Percentiles rank a stretch among this genome's conserved stretches.
Evolutionary conservation across 2,797 vertebrate species (phyloP).

Genomic region (Paedocypris micromegethes): DNA sequence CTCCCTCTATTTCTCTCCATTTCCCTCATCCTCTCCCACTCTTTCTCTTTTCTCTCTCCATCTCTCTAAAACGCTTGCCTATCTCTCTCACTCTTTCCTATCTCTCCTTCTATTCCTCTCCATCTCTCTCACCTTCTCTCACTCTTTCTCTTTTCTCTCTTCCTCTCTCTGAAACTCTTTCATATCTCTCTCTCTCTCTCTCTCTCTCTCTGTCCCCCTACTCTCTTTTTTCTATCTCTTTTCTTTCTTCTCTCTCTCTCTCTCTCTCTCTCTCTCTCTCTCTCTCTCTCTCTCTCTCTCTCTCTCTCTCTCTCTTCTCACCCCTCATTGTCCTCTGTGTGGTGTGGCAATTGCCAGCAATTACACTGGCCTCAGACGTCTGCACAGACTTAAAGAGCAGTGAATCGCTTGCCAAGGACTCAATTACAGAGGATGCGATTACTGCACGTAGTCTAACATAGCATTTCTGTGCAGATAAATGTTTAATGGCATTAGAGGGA

Average conservation of each 20-base stretch:
- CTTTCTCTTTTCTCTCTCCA: too few relatives aligned
- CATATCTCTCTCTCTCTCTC: too few relatives aligned
- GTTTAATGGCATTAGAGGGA: conserved; percentile 48
- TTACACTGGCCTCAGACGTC: conserved; percentile 58
- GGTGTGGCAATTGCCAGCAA: conserved; percentile 49
- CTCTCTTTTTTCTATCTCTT: too few relatives aligned
- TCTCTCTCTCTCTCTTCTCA: conserved; percentile 28
- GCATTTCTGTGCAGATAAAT: conserved; percentile 53
- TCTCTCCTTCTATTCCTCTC: too few relatives aligned
- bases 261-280: neutral
- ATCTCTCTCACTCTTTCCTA: too few relatives aligned
- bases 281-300: conserved; percentile 26
- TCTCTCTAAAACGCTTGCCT: too few relatives aligned
- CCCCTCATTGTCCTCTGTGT: conserved; percentile 37
- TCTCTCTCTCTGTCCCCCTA: too few relatives aligned
- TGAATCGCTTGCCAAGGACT: conserved; percentile 53
- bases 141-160: too few relatives aligned
- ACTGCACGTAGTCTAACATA: conserved; percentile 40
- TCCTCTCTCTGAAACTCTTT: too few relatives aligned
- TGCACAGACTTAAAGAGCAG: conserved; percentile 51
- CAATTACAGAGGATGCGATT: conserved; percentile 53
- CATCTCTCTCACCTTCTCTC: too few relatives aligned
- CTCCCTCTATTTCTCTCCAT: too few relatives aligned
- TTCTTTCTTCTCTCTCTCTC: neutral
- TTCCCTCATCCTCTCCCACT: too few relatives aligned